A percentile compares a stretch with the other conserved stretches of the same genome.
phyloP scores from a whole-genome alignment of 2,888 invertebrate species.

The Malthinus seriepunctatus region DNA sequence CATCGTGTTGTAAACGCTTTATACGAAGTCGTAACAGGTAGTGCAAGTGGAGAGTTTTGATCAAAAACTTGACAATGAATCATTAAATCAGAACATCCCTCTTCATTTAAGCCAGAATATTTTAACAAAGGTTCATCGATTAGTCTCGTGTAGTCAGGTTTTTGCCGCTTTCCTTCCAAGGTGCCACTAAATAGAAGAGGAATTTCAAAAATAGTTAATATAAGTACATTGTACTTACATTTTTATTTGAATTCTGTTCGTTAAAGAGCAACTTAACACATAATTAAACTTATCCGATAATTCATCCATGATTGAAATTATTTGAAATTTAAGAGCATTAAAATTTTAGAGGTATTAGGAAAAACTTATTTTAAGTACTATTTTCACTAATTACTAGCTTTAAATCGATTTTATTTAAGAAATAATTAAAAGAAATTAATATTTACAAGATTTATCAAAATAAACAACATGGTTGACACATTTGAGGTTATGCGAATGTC shows the following conservation, averaged over 20 bases:
- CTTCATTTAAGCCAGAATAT: slow-evolving; percentile 86
- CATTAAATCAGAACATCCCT: slow-evolving; percentile 84
- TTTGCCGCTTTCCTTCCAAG: slow-evolving; percentile 85
- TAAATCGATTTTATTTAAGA: too few species aligned
- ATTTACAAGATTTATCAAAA: too few species aligned
- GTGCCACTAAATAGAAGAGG: slow-evolving; percentile 71
- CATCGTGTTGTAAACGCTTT: slow-evolving; percentile 91
- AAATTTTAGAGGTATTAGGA: not conserved
- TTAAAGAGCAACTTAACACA: slow-evolving; percentile 90
- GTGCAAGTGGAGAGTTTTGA: slow-evolving; percentile 77
- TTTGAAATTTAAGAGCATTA: not conserved
- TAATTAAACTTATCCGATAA: slow-evolving; percentile 81
- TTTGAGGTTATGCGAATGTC: too few species aligned
- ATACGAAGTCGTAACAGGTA: slow-evolving; percentile 88
- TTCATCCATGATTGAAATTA: slow-evolving; percentile 65
- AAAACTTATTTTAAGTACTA: not conserved
- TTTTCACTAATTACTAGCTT: too few species aligned
- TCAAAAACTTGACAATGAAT: slow-evolving; percentile 86
- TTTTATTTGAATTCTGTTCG: slow-evolving; percentile 87
- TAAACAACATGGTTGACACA: too few species aligned
- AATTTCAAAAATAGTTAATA: not conserved
- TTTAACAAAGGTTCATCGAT: slow-evolving; percentile 87
- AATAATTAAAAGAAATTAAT: too few species aligned
- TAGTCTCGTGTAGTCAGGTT: slow-evolving; percentile 86
- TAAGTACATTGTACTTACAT: slow-evolving; percentile 68